Evolutionary conservation across 2,797 vertebrate species (phyloP).

Genomic region (Eulemur albifrons): DNA sequence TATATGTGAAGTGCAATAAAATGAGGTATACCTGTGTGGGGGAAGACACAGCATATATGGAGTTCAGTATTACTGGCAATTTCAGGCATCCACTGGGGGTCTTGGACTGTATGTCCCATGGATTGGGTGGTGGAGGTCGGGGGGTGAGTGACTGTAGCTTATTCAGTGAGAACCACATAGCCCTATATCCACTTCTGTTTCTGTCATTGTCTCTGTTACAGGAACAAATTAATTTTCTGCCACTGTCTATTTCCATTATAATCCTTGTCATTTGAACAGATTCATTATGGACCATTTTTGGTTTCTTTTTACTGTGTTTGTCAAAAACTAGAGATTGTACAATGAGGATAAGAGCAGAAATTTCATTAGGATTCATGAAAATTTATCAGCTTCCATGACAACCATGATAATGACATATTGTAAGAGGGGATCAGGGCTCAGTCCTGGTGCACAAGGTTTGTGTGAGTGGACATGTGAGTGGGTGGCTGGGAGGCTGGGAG

Average conservation of each 20-base stretch:
- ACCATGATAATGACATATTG: neutral
- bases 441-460: neutral
- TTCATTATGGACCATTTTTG: slow-evolving; percentile 43
- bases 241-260: slow-evolving; percentile 12
- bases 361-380: slow-evolving; percentile 48
- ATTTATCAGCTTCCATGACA: neutral
- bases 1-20: neutral
- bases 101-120: neutral
- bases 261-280: slow-evolving; percentile 27
- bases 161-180: neutral
- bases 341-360: neutral
- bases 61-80: neutral
- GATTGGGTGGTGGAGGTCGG: neutral
- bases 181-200: neutral
- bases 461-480: neutral
- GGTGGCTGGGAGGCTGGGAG: accelerated
- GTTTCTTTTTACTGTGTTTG: slow-evolving; percentile 5
- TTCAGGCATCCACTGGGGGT: neutral
- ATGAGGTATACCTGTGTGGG: no score
- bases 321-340: neutral
- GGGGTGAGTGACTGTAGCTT: neutral
- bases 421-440: neutral
- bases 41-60: neutral
- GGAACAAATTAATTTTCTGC: slow-evolving; percentile 23
- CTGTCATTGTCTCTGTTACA: neutral